These are phyloP conservation scores for Bruchidius siliquastri DNA, from an alignment of 2,888 invertebrate species.

Conservation along the genomic window DNA sequence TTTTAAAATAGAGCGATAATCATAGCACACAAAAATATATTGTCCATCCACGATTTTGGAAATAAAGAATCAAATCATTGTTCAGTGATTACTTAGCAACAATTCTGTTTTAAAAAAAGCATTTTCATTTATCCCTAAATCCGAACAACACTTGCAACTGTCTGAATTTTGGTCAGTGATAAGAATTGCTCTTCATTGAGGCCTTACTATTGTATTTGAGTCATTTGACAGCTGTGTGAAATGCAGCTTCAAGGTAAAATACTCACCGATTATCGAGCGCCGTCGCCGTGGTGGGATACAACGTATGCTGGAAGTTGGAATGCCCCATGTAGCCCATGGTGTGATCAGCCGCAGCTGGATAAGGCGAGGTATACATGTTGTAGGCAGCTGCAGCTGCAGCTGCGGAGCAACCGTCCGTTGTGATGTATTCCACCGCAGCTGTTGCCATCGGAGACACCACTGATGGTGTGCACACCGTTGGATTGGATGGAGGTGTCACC, in stretches of 20 bases:
- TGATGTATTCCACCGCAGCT: conserved; percentile 63
- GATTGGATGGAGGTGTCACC: conserved; percentile 45
- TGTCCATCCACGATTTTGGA: no score
- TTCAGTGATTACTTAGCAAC: conserved; percentile 55
- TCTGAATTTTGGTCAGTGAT: no score
- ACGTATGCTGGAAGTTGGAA: conserved; percentile 60
- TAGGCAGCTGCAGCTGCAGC: conserved; percentile 52
- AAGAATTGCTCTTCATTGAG: no score
- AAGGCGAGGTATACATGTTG: conserved; percentile 65
- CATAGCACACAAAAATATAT: no score
- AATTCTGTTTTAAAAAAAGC: conserved; percentile 61
- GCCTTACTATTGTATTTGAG: no score
- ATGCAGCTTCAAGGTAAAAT: no score
- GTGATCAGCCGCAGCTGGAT: conserved; percentile 64
- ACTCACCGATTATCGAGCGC: conserved; percentile 49
- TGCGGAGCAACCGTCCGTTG: conserved; percentile 58
- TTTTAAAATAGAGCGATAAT: no score
- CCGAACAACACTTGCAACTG: no score
- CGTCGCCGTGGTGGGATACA: conserved; percentile 54
- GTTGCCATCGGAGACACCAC: conserved; percentile 53
- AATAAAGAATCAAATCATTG: no score
- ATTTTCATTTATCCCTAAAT: no score
- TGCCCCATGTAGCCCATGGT: conserved; percentile 65
- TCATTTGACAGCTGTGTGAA: no score
- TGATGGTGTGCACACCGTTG: conserved; percentile 43